A percentile compares a stretch with the other conserved stretches of the same genome.
Evolutionary conservation across 2,113 vertebrate genomes (phyloP).

Genomic region (Brachyhypopomus occidentalis): DNA sequence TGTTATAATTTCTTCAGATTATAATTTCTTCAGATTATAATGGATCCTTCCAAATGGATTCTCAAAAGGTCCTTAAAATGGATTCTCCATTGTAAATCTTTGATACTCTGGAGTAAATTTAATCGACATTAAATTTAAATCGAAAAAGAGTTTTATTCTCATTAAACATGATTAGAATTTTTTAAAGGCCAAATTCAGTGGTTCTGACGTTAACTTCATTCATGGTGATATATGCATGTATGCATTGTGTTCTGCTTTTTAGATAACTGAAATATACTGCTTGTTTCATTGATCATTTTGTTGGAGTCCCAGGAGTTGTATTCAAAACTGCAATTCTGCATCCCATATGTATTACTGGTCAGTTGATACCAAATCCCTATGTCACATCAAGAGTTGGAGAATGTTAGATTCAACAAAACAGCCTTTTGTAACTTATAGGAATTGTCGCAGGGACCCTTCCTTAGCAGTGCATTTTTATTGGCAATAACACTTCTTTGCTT

Average conservation of each 20-base stretch:
- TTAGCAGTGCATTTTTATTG: not conserved
- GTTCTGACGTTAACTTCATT: too few relatives aligned
- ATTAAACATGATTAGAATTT: too few relatives aligned
- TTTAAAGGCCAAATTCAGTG: too few relatives aligned
- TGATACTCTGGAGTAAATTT: too few relatives aligned
- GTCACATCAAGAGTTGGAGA: not conserved
- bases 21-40: too few relatives aligned
- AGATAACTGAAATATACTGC: not conserved
- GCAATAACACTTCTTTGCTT: slow-evolving; percentile 52
- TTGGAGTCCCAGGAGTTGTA: not conserved
- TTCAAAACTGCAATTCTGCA: not conserved
- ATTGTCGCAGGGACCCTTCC: slow-evolving; percentile 10
- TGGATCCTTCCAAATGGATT: too few relatives aligned
- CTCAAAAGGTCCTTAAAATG: too few relatives aligned
- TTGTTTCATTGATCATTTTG: not conserved
- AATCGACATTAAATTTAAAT: too few relatives aligned
- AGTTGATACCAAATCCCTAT: not conserved
- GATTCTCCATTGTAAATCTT: too few relatives aligned
- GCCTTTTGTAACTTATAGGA: slow-evolving; percentile 19
- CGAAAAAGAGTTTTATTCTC: too few relatives aligned
- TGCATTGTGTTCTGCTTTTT: not conserved
- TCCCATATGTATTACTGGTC: slow-evolving; percentile 4
- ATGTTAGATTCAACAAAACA: not conserved
- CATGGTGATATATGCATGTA: not conserved
- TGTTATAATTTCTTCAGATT: too few relatives aligned